Base-by-base conservation (phyloP, 1,140 invertebrate species). In the Popillia japonica region DNA sequence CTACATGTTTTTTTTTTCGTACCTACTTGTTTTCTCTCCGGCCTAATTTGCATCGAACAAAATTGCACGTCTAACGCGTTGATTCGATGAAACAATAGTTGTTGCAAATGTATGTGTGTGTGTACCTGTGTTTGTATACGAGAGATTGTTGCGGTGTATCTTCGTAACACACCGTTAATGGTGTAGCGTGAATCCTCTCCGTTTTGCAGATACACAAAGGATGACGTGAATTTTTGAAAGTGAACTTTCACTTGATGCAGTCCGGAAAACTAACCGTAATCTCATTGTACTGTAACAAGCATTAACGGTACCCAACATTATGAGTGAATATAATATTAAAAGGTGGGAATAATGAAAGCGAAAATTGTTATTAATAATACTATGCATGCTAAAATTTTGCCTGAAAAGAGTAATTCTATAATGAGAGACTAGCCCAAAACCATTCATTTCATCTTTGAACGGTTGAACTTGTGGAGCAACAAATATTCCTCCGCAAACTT, bases 221-320 rank as follows among this genome's bases (percentile, higher is more conserved):
- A 68, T 68, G 61, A 68, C 61, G 61, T 68, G 27, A 68, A 68
- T 22, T 22, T 68, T 68, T 68, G 61, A 68, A 68, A 68, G 61
- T 68, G 27, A 68, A 68, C 61, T 68, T 68, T 68, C 61, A 68
- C 61, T 68, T 27, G 27, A 34, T 34, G 61, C 22, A 68, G 7
- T 14, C 48, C 61, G 61, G 61, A 68, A 68, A 27, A 68, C 20
- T 68, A 68, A 68, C 61, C 22, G 61, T 68, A 68, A 27, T 68
- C 61, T 23, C 27, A 68, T 68, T 68, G 61, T 68, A 34, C 61
- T 68, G 61, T 68, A 68, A 68, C 27, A 11, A 27, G 17, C 20
- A 68, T 27, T 68, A 27, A 10, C 61, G 6, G 22, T 68, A 68
- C 22, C 27, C 27, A 34, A n/a, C n/a, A n/a, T n/a, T 34, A 34